These are phyloP conservation scores for Fragum fragum DNA, from an alignment of 2,888 invertebrate species.

Conservation along the genomic window DNA sequence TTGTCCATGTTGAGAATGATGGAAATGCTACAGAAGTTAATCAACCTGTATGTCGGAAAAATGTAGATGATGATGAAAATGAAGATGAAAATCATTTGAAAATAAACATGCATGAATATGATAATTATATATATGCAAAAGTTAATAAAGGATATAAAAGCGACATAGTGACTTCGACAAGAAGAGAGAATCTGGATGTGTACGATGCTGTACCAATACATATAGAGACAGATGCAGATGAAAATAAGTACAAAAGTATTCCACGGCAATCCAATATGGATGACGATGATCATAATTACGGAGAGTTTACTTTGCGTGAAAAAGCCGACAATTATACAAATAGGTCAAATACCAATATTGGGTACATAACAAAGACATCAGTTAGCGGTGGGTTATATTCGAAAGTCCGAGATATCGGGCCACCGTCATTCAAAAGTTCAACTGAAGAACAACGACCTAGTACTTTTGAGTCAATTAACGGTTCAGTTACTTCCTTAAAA, in stretches of 20 bases:
- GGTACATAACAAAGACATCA: background rate
- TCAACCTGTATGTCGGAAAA: background rate
- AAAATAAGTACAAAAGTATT: background rate
- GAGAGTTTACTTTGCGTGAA: constrained; percentile 7
- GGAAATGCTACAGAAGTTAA: constrained; percentile 23
- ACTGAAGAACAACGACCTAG: background rate
- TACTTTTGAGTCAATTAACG: background rate
- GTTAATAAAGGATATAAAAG: constrained; percentile 30
- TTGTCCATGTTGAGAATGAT: background rate
- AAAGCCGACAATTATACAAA: background rate
- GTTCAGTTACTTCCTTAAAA: background rate
- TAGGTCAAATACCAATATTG: background rate
- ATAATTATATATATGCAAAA: constrained; percentile 9
- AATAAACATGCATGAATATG: background rate
- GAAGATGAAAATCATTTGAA: background rate
- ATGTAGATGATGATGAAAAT: background rate
- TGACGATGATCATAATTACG: background rate
- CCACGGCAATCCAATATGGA: background rate
- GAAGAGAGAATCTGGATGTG: background rate
- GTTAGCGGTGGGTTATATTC: constrained; percentile 11
- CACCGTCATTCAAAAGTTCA: background rate
- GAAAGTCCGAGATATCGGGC: constrained; percentile 5
- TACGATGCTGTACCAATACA: constrained; percentile 5
- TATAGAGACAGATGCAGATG: background rate
- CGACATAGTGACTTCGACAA: background rate